These are phyloP conservation scores for Carollia perspicillata DNA, from an alignment of 2,113 vertebrate species.

Conservation along the genomic window DNA sequence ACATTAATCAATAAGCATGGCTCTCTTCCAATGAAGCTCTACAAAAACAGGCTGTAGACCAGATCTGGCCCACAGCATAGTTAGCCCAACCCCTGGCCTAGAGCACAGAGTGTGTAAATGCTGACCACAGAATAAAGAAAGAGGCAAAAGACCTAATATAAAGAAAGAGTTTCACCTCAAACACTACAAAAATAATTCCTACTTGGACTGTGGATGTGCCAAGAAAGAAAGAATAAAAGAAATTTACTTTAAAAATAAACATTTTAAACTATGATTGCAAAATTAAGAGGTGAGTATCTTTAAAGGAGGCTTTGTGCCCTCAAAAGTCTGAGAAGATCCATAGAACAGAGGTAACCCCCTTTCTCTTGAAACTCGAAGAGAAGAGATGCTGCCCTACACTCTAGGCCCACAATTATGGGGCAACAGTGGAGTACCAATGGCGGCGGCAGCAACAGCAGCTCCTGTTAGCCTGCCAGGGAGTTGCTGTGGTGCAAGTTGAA, in stretches of 20 bases:
- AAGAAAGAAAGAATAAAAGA: neutral
- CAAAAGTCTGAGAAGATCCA: neutral
- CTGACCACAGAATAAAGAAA: neutral
- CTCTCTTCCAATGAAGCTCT: neutral
- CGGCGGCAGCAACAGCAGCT: neutral
- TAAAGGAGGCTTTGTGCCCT: neutral
- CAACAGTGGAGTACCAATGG: accelerated
- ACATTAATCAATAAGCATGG: neutral
- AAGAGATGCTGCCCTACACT: neutral
- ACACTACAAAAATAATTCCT: neutral
- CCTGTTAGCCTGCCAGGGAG: neutral
- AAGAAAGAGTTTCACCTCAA: neutral
- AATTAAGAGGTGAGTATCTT: neutral
- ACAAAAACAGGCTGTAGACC: neutral
- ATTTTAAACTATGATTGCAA: neutral
- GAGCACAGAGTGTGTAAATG: neutral
- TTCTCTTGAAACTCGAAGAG: neutral
- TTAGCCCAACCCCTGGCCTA: neutral
- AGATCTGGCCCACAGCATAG: neutral
- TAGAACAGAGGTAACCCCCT: neutral
- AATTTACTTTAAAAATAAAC: neutral
- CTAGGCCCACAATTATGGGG: neutral
- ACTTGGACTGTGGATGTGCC: neutral
- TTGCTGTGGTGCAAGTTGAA: neutral
- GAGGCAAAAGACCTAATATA: neutral